Evolutionary conservation across 2,113 vertebrate genomes (phyloP), one percentile per base, ranked within the genome.

Genomic region (Carlito syrichta): DNA sequence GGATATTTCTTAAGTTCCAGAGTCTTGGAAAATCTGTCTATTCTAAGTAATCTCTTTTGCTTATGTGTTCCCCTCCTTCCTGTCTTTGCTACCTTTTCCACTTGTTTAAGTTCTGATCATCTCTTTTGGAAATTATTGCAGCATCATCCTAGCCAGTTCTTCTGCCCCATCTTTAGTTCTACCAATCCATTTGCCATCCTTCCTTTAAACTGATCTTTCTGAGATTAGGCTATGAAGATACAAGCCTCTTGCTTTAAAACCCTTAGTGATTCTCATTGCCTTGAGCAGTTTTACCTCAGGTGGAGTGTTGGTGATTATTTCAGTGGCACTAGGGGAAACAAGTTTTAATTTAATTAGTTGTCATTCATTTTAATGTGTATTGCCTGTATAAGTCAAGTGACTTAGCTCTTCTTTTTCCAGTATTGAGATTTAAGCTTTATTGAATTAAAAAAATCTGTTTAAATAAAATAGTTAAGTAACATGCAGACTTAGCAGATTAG

Each of bases 381-480:
- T 78, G 69, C 11, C 73, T 86, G 8, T 91, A 22, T 91, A 45
- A 86, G 45, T 43, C 19, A 85, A 30, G 40, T 90, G 73, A 23
- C 71, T 60, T 0, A 78, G 43, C 45, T 45, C 74, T 88, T 82
- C 76, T 79, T 81, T 77, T n/a, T 62, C 16, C 50, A 30, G 8
- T 25, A 20, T 5, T 86, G 43, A n/a, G 54, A 71, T 86, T 81
- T 92, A 87, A 87, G 22, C 56, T 58, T 79, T 58, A 50, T 23
- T 86, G 89, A 74, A 8, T 62, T 50, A 81, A 87, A 74, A 82
- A 62, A 45, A 40, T 56, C 38, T 93, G 11, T 30, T 83, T 94
- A 82, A 43, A 22, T 74, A 52, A 50, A 16, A n/a, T 43, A 40
- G 35, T 27, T 78, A 78, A 68, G 58, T 71, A 52, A 35, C 63